These are phyloP conservation scores for Hippopotamyrus pictus DNA, from an alignment of 2,797 vertebrate genomes.

Conservation along the genomic window DNA sequence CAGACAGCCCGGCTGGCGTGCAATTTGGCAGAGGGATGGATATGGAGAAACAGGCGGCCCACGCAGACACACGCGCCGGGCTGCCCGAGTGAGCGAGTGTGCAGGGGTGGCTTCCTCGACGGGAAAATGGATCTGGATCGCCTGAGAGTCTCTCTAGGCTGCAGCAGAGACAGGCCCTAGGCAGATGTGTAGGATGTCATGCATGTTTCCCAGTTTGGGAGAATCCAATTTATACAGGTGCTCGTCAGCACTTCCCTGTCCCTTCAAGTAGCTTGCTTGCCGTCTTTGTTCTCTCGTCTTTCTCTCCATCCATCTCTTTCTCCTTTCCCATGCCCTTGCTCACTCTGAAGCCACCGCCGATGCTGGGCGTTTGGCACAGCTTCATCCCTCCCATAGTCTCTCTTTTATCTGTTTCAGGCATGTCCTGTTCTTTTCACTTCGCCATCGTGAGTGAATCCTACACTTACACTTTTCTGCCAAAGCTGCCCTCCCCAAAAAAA, in stretches of 20 bases:
- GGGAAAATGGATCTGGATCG: background rate
- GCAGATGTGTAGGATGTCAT: too few relatives aligned
- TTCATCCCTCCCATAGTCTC: conserved; percentile 11
- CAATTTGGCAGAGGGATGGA: background rate
- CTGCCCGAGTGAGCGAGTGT: background rate
- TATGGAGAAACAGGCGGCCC: background rate
- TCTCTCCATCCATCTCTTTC: conserved; percentile 20
- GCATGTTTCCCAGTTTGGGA: background rate
- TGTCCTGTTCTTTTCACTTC: conserved; percentile 30
- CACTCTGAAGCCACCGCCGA: background rate
- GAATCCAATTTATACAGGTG: background rate
- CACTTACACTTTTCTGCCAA: conserved; percentile 17
- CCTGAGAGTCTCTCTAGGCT: background rate
- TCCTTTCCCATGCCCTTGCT: conserved; percentile 27
- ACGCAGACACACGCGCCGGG: background rate
- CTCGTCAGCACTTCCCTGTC: conserved; percentile 38
- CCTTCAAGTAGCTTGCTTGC: conserved; percentile 44
- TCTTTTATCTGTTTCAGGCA: conserved; percentile 6
- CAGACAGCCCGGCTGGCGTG: background rate
- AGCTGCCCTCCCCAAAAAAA: background rate
- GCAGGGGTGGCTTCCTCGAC: background rate
- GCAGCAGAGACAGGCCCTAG: background rate
- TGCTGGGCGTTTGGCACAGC: background rate
- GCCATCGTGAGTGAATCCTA: conserved; percentile 12
- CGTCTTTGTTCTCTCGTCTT: conserved; percentile 18